A percentile compares a stretch with the other conserved stretches of the same genome.
Evolutionary conservation across 2,797 vertebrate species (phyloP).

Genomic region (Sebastes paucispinis): DNA sequence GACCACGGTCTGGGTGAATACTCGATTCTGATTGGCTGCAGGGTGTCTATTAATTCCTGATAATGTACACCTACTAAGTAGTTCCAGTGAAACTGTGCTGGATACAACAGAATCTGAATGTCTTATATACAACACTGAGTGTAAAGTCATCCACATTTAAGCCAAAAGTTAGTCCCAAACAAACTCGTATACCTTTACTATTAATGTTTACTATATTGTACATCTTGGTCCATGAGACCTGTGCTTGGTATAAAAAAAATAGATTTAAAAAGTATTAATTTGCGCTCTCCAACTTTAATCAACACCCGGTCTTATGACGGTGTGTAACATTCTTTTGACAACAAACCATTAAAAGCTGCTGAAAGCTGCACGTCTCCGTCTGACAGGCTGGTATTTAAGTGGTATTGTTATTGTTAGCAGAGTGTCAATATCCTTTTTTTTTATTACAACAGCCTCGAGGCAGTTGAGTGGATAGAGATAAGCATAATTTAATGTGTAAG

Average conservation of each 20-base stretch:
- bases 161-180: neutral
- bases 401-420: conserved; percentile 4
- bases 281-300: neutral
- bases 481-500: conserved; percentile 16
- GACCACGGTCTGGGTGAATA: no score
- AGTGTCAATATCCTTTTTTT: conserved; percentile 8
- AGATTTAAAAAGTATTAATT: neutral
- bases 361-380: neutral
- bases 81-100: neutral
- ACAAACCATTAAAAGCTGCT: neutral
- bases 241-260: neutral
- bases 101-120: neutral
- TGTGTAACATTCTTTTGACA: neutral
- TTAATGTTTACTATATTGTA: neutral
- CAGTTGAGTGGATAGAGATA: conserved; percentile 7
- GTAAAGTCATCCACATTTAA: neutral
- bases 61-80: neutral
- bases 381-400: conserved; percentile 16
- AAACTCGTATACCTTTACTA: neutral
- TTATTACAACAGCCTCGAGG: neutral
- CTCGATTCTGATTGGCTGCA: neutral
- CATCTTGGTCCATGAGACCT: neutral
- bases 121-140: neutral
- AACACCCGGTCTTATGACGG: neutral
- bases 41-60: neutral